Percentiles rank a stretch among this genome's conserved stretches.
phyloP scores from a whole-genome alignment of 2,797 vertebrate genomes.

The Vespertilio murinus region DNA sequence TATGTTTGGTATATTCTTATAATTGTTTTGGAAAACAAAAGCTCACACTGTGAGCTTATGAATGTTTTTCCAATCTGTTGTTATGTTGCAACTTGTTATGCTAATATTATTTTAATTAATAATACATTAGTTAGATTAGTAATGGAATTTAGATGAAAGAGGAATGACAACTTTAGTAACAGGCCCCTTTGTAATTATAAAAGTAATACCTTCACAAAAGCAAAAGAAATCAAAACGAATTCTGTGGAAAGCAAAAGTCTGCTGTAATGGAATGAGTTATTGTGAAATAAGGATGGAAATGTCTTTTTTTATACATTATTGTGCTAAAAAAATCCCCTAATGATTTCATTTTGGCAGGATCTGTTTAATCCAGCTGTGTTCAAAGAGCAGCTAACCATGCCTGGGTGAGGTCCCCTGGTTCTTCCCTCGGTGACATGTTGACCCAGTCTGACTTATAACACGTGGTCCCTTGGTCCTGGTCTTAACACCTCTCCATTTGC shows the following conservation, averaged over 20 bases:
- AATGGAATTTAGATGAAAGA: not conserved
- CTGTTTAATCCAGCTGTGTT: not conserved
- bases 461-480: not conserved
- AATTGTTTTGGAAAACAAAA: not conserved
- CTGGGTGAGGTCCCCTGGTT: not conserved
- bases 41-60: not conserved
- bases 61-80: not conserved
- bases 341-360: not conserved
- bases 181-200: not conserved
- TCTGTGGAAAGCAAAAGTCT: not conserved
- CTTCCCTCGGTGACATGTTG: fast-evolving
- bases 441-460: not conserved
- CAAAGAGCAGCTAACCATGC: not conserved
- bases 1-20: not conserved
- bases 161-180: not conserved
- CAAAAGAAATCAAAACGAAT: not conserved
- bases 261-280: not conserved
- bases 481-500: not conserved
- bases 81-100: not conserved
- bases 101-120: not conserved
- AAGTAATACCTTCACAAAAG: not conserved
- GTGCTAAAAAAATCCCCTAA: not conserved
- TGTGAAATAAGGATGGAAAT: not conserved
- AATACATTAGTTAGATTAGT: not conserved
- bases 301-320: not conserved